Base-by-base conservation (phyloP, 2,888 invertebrate species). In the Exephanes ischioxanthus region DNA sequence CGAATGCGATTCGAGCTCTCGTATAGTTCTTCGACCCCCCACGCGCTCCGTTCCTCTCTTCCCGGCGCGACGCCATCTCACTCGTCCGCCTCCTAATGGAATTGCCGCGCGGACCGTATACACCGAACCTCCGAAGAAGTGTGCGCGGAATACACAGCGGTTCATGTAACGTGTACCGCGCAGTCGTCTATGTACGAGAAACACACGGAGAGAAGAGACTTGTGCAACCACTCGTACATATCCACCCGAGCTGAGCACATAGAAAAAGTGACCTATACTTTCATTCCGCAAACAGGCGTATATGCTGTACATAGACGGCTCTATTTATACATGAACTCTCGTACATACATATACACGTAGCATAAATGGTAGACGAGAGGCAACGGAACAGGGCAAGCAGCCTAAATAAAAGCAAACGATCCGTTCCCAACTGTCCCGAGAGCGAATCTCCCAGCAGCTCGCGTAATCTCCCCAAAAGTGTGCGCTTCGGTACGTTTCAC, bases 81-180 rank as follows among this genome's bases (percentile, higher is more conserved):
- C 61, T 78, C 87, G 88, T 89, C 90, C 90, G 89, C 88, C 90
- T 90, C 87, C 90, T 93, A 93, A 93, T 93, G 91, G 92, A 92
- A 93, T 93, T 92, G 91, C 89, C 85, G 72, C 82, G 86, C 86
- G n/a, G 63, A 83, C 83, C 77, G 72, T 80, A 77, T 78, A 41
- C 11, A 86, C 76, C 83, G 37, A 73, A 80, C 66, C 73, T 80
- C 73, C 58, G 66, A n/a, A 33, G 9, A 16, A 33, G 63, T 63
- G 33, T 61, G 61, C 33, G 58, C 63, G 16, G 26, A 45, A 63
- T 41, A 55, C 66, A 55, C 53, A 80, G 14, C 19, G 37, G 37
- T 72, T 19, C 30, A 63, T 70, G 61, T 70, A 68, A 33, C 41
- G 1, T 83, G 81, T 86, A 70, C 87, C n/a, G 33, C 9, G 41